Evolutionary conservation across 2,797 vertebrate species (phyloP), one percentile per base, ranked within the genome.

Genomic region (Rhyacichthys aspro): DNA sequence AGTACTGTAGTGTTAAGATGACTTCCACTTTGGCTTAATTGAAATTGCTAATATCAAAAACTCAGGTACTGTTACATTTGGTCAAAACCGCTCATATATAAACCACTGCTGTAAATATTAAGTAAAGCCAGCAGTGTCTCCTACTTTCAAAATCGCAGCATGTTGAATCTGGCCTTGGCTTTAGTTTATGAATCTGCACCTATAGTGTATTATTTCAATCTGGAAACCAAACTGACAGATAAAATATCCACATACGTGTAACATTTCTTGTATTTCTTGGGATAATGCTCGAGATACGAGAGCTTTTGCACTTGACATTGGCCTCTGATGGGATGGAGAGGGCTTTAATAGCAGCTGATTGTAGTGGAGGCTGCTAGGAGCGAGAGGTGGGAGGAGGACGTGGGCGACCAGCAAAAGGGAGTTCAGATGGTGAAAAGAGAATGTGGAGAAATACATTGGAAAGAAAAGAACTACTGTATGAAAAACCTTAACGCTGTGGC

Each of bases 291-390:
- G 12, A 28, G 11, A 33, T 32, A 28, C 15, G 10, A 46, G 54
- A 53, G 16, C 8, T 14, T 16, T 3, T 17, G 39, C 37, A 43
- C 23, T 43, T 34, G 14, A 45, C 15, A 11, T 15, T 41, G 32
- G 47, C 23, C 12, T 59, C 36, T 43, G 28, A 10, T 42, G 14
- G 9, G 47, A 15, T 9, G 32, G 55, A 48, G 61, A 41, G 62
- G 45, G 70, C 32, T 50, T 62, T 44, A 23, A 62, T 50, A 19
- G 9, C 36, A 54, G 71, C 11, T 44, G 44, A 39, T 46, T 63
- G 52, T 14, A 56, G 46, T 9, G 45, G 48, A 67, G 65, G 55
- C 61, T 72, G 57, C 55, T 53, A 64, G 45, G 63, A 39, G 49
- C 46, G 38, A n/a, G 55, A 36, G 44, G 52, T 37, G 46, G 64